Evolutionary conservation across 2,797 vertebrate species (phyloP).

Genomic region (Eidolon dupreanum): DNA sequence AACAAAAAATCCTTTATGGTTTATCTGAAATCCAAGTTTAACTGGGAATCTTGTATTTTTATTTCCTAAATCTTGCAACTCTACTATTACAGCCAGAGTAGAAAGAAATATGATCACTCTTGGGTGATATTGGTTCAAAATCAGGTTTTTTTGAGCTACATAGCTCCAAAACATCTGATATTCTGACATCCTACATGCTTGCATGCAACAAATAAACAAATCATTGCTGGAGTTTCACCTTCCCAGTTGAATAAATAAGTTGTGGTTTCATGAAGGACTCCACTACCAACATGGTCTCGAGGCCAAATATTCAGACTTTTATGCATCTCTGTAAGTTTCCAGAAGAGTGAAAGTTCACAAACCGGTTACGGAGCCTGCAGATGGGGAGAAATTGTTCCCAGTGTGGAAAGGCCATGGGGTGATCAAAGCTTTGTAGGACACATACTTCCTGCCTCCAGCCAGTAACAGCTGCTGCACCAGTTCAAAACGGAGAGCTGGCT

Average conservation of each 20-base stretch:
- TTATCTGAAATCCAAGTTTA: conserved; percentile 24
- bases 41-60: neutral
- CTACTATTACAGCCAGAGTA: neutral
- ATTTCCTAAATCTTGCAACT: neutral
- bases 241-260: neutral
- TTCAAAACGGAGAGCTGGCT: neutral
- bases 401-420: neutral
- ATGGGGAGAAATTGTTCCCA: neutral
- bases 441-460: conserved; percentile 50
- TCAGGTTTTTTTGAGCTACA: neutral
- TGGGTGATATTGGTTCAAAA: neutral
- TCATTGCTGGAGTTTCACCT: neutral
- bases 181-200: neutral
- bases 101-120: neutral
- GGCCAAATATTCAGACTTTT: neutral
- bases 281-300: neutral
- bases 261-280: neutral
- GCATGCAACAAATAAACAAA: neutral
- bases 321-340: neutral
- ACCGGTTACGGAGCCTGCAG: neutral
- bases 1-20: neutral
- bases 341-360: conserved; percentile 42
- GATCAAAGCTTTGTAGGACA: conserved; percentile 42
- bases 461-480: neutral
- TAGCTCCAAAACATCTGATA: neutral